Percentiles rank a stretch among this genome's conserved stretches.
Conservation (phyloP, 2,113 vertebrate species). For the Carassius gibelio region DNA sequence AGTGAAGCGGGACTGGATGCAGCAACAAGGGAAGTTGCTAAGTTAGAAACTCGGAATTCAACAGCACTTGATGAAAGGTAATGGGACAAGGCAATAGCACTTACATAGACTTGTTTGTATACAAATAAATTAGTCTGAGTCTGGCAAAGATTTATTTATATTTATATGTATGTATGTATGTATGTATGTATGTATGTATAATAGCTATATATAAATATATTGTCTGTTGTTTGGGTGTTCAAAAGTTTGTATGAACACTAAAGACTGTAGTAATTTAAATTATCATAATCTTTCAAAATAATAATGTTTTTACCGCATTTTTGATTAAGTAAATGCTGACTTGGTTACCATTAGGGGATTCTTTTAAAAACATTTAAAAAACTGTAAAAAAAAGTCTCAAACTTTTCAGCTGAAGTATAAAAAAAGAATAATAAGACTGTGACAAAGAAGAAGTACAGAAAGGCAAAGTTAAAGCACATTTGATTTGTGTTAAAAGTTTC, state of each 20-base stretch:
- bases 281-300: too few relatives aligned
- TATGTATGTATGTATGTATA: too few relatives aligned
- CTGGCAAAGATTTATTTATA: too few relatives aligned
- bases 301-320: too few relatives aligned
- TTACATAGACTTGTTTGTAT: too few relatives aligned
- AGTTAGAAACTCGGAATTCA: constrained; percentile 58
- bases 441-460: not conserved
- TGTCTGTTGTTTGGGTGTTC: too few relatives aligned
- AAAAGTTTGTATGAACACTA: too few relatives aligned
- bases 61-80: constrained; percentile 77
- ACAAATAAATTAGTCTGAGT: too few relatives aligned
- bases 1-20: constrained; percentile 66
- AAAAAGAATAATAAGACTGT: not conserved
- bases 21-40: constrained; percentile 59
- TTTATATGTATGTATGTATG: too few relatives aligned
- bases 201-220: too few relatives aligned
- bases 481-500: constrained; percentile 2
- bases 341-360: not conserved
- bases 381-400: not conserved
- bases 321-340: not conserved
- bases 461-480: not conserved
- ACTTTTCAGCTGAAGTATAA: not conserved
- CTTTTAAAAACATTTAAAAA: not conserved
- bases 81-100: constrained; percentile 25
- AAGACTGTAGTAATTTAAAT: too few relatives aligned